These are phyloP conservation scores for Girardinichthys multiradiatus DNA, from an alignment of 2,113 vertebrate species.

Conservation along the genomic window DNA sequence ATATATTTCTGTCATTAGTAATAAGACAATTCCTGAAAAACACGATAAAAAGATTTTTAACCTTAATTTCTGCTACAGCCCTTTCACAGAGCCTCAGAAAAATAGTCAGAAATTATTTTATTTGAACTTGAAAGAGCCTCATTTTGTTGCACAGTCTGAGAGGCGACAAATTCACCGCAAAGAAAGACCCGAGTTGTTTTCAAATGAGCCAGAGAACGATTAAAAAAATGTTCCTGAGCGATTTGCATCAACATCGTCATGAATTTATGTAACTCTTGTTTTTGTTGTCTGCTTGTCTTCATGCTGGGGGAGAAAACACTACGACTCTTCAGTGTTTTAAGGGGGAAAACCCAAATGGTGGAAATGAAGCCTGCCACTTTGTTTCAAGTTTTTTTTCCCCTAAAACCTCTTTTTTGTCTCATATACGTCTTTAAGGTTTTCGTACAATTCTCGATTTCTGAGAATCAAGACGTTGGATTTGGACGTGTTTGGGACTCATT, in stretches of 20 bases:
- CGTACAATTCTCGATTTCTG: conserved; percentile 51
- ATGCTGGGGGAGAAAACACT: conserved; percentile 23
- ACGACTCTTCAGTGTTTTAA: conserved; percentile 25
- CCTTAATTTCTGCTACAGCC: conserved; percentile 20
- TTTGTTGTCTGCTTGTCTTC: conserved; percentile 51
- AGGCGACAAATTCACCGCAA: conserved; percentile 9
- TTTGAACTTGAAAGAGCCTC: not conserved
- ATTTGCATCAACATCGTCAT: conserved; percentile 31
- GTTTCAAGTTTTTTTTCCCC: conserved; percentile 45
- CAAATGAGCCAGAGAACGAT: conserved; percentile 15
- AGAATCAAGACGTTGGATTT: conserved; percentile 26
- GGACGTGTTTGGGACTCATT: conserved; percentile 35
- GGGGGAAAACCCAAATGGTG: conserved; percentile 12
- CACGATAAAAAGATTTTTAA: not conserved
- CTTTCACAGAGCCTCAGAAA: too few species aligned
- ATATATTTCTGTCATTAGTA: conserved; percentile 2
- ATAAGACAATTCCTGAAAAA: not conserved
- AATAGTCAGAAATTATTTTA: too few species aligned
- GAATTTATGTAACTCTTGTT: conserved; percentile 43
- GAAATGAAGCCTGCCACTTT: conserved; percentile 48
- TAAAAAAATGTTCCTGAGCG: conserved; percentile 25
- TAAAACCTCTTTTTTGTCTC: conserved; percentile 43
- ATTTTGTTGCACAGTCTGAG: not conserved
- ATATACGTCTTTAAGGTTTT: conserved; percentile 48
- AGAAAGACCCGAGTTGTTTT: conserved; percentile 26